Base-by-base conservation (phyloP, 2,113 vertebrate genomes). In the Campylomormyrus numenius region DNA sequence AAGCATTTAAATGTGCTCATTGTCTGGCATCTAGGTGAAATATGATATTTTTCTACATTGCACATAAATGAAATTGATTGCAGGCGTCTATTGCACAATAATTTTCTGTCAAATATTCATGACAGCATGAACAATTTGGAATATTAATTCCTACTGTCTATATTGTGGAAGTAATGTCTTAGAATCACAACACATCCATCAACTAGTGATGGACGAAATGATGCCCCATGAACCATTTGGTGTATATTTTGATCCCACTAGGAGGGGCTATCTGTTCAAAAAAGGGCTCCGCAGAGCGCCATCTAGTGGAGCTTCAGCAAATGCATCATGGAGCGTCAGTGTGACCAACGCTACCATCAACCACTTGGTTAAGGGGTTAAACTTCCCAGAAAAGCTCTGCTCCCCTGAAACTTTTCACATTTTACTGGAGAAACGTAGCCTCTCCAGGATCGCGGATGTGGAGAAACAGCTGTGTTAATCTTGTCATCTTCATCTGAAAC, bases 381-480 rank as follows among this genome's bases (percentile, higher is more conserved):
- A 58, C n/a, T 66, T 27, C 8, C n/a, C 50, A 88, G 27, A 91
- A 77, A 89, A 85, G 42, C 13, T n/a, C 77, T 45, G 90, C 74
- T 70, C 7, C 7, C 19, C 31, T 17, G 77, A 9, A 89, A 89
- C 77, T 48, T 19, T n/a, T 89, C 91, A 93, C 94, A 93, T 92
- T 94, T 94, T 92, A 93, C 87, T 50, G 89, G 92, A 91, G 93
- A 90, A 91, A 94, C 94, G 91, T 93, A 94, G 92, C 52, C 90
- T 56, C 74, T 91, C 92, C 93, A 92, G 94, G 93, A 94, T 92
- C 92, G 92, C 89, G 89, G 94, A 92, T 31, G n/a, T 31, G 94
- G 87, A 90, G 93, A 92, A 93, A 94, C 94, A 93, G 91, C n/a
- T 0, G 87, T 93, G 95, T 96, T 93, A 95, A 96, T 95, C 89